Evolutionary conservation across 2,797 vertebrate species (phyloP), one percentile per base, ranked within the genome.

Genomic region (Peromyscus eremicus): DNA sequence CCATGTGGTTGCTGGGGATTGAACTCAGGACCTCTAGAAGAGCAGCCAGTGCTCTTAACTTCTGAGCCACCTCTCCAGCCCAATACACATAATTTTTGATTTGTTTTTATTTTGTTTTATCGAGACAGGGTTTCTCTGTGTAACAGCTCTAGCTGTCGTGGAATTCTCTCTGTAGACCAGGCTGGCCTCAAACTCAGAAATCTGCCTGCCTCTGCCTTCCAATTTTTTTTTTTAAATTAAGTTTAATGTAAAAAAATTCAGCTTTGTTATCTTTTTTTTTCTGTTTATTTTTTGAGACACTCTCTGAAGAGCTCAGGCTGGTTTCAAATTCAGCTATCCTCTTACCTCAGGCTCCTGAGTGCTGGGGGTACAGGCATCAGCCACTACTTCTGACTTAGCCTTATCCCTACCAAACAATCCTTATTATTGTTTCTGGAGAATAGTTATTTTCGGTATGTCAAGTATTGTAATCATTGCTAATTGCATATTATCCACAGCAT

Each of bases 361-460:
- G 6, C 43, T 46, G 23, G 17, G 43, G 43, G n/a, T 77, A n/a
- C 8, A 77, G 40, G 57, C 21, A 27, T 49, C 57, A 77, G 2
- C 4, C 29, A 62, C 40, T 9, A 9, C 57, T 57, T 75, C 25
- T 76, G n/a, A 11, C 5, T 79, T 88, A 82, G 43, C 29, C 40
- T 93, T 91, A 11, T 86, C 49, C 66, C n/a, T 6, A n/a, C 16
- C 73, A 82, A 94, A 82, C 32, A 85, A 66, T 68, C 32, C 87
- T 96, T 94, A 49, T 27, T 77, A 4, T 91, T 89, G 27, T 91
- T 97, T 91, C 66, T 79, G 70, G 17, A 90, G 83, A 95, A 93
- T 94, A 86, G 79, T 75, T 89, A 81, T 85, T 96, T 55, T 97
- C 13, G 34, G 60, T 93, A 52, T 95, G 94, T 79, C 43, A 95